Percentiles rank a stretch among this genome's conserved stretches.
phyloP scores from a whole-genome alignment of 2,113 vertebrate genomes.

The Charina bottae region DNA sequence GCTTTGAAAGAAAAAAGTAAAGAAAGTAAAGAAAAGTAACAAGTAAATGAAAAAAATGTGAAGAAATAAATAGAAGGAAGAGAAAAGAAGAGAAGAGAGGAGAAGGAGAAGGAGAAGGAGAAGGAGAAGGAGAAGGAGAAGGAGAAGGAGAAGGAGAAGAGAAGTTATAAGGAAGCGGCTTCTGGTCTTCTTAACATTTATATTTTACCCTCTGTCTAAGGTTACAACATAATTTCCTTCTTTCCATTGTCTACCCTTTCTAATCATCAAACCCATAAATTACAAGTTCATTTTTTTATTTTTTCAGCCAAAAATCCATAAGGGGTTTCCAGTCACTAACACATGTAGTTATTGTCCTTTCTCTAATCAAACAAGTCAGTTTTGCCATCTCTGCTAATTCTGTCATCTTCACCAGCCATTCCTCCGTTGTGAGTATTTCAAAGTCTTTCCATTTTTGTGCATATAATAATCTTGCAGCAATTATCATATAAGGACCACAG shows the following conservation, averaged over 20 bases:
- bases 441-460: neutral
- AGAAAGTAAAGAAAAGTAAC: neutral
- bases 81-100: no score
- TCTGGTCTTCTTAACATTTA: neutral
- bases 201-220: neutral
- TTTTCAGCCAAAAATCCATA: neutral
- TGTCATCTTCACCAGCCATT: neutral
- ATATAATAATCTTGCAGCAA: neutral
- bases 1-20: neutral
- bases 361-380: neutral
- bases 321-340: neutral
- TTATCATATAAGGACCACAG: neutral
- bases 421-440: neutral
- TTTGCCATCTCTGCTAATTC: neutral
- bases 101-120: no score
- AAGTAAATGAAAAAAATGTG: neutral
- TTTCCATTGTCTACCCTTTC: neutral
- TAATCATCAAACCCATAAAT: neutral
- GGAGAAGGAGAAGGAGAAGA: no score
- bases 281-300: no score
- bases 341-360: neutral
- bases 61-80: neutral
- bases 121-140: no score
- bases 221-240: neutral
- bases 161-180: neutral